Evolutionary conservation across 2,888 invertebrate species (phyloP), one percentile per base, ranked within the genome.

Genomic region (Anthophora plumipes): DNA sequence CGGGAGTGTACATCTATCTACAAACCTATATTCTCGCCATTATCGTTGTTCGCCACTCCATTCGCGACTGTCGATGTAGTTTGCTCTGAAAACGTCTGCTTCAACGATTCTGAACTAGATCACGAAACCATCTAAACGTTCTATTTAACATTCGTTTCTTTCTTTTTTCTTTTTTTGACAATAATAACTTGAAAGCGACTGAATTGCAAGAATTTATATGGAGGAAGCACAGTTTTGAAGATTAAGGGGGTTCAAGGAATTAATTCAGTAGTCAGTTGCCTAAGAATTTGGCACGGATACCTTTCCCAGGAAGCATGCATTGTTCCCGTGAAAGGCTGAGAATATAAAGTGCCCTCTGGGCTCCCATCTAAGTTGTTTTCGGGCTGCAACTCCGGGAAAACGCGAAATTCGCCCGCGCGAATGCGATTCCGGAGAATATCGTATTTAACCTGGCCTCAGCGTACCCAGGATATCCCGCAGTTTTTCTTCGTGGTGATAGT

Each of bases 351-450:
- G 63, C 50, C 50, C 14, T 22, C n/a, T 5, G 17, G 25, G 43
- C 61, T 72, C 31, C 54, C 76, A 25, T 72, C 57, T 37, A 50
- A 72, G 55, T 74, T 76, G 76, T 76, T 76, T 76, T 76, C 76
- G 74, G 57, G 72, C 48, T 50, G 63, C 74, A 63, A 50, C 73
- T 48, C 22, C 25, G 50, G 14, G 63, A 50, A 46, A 76, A 76
- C 63, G 50, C 61, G 73, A 73, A 63, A 63, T 72, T 72, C 50
- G 52, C 46, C 61, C 64, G 79, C 63, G 79, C 61, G 70, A 83
- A 79, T 70, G 82, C 83, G 79, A 82, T 83, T 73, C 69, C 73
- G 22, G 14, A 66, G 64, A 63, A 72, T 54, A 67, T 61, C 57
- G 67, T 63, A 63, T 70, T 70, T 80, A 64, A 63, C 67, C 57